A percentile compares a stretch with the other conserved stretches of the same genome.
Conservation (phyloP, 2,888 invertebrate genomes). For the Cheiracanthium punctorium region DNA sequence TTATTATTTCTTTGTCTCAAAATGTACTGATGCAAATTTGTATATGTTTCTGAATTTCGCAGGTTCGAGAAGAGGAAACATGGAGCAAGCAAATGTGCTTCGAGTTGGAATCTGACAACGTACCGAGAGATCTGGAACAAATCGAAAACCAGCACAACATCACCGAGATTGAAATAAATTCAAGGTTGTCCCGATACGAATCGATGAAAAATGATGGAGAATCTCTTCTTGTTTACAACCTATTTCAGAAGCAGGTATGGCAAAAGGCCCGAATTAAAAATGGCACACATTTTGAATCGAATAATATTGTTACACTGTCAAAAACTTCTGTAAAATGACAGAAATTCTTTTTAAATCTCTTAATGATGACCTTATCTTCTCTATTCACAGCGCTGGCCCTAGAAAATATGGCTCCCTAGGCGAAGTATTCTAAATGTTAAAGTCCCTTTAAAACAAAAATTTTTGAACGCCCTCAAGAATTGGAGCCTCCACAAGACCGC, state of each 20-base stretch:
- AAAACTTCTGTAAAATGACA: too few species aligned
- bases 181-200: slow-evolving; percentile 87
- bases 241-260: slow-evolving; percentile 55
- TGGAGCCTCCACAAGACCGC: too few species aligned
- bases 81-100: slow-evolving; percentile 89
- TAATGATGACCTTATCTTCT: too few species aligned
- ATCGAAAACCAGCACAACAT: slow-evolving; percentile 89
- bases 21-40: background rate
- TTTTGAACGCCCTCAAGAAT: too few species aligned
- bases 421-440: background rate
- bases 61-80: slow-evolving; percentile 86
- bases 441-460: too few species aligned
- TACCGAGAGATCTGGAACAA: slow-evolving; percentile 86
- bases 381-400: too few species aligned
- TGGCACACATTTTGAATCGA: too few species aligned
- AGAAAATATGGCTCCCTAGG: too few species aligned
- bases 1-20: background rate
- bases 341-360: too few species aligned
- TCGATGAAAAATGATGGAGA: slow-evolving; percentile 85
- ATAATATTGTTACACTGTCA: too few species aligned
- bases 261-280: too few species aligned
- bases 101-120: slow-evolving; percentile 86
- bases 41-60: slow-evolving; percentile 76
- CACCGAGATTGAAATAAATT: slow-evolving; percentile 89
- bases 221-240: slow-evolving; percentile 82